Evolutionary conservation across 2,113 vertebrate genomes (phyloP).

Genomic region (Lasiurus cinereus): DNA sequence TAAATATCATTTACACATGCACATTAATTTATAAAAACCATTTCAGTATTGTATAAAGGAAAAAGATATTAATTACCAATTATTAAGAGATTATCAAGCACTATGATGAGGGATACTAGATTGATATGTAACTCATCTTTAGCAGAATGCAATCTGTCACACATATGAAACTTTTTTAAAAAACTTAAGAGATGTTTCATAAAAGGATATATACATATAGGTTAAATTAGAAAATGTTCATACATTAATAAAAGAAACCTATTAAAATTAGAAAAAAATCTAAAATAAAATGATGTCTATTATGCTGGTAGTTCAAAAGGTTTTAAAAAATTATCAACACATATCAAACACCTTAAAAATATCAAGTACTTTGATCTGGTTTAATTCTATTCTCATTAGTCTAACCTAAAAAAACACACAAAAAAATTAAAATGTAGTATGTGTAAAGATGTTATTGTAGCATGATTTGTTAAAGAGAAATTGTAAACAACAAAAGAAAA

Average conservation of each 20-base stretch:
- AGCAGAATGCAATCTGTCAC: background rate
- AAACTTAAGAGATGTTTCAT: background rate
- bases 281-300: constrained; percentile 16
- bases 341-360: constrained; percentile 29
- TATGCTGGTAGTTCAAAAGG: background rate
- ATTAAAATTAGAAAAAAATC: constrained; percentile 56
- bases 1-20: constrained; percentile 11
- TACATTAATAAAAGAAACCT: constrained; percentile 9
- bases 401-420: background rate
- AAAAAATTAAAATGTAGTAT: background rate
- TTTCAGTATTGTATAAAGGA: constrained; percentile 8
- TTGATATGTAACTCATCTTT: background rate
- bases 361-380: background rate
- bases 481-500: constrained; percentile 34
- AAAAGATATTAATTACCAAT: constrained; percentile 61
- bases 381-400: constrained; percentile 23
- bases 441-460: background rate
- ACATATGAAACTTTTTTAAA: constrained; percentile 12
- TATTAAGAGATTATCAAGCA: constrained; percentile 38
- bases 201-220: constrained; percentile 5
- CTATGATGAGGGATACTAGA: background rate
- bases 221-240: constrained; percentile 43
- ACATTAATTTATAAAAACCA: constrained; percentile 53
- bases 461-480: constrained; percentile 10
- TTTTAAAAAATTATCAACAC: constrained; percentile 20